Base-by-base conservation (phyloP, 2,888 invertebrate species). In the Nomada goodeniana region DNA sequence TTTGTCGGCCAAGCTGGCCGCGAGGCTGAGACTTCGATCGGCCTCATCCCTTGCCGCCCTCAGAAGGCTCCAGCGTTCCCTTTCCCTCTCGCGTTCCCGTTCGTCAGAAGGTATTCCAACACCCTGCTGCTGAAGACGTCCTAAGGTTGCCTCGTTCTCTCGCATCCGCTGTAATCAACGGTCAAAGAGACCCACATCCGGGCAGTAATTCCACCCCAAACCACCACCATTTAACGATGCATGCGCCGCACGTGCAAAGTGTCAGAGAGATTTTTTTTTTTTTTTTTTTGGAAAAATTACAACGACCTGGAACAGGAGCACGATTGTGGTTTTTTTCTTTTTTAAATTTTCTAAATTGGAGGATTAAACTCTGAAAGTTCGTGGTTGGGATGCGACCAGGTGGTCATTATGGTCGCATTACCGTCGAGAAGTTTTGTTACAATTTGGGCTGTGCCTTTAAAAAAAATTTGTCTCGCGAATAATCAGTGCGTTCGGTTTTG, bases 1-100 rank as follows among this genome's bases (percentile, higher is more conserved):
- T 89, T 98, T 96, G 59, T 97, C 96, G 91, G 97, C 98, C 36
- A 98, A 96, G 90, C 98, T 98, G 13, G 98, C 97, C 10, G 98
- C 98, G 60, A 98, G 95, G 78, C 97, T 96, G 81, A 98, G 95
- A 36, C 98, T 97, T 79, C 98, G 95, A 93, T 98, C 98, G 0
- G 98, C 97, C 91, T 98, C 98, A 91, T 98, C 98, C 57, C 98
- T 95, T 0, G 98, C 98, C 92, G 98, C 98, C 89, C 98, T 96
- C 74, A 98, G 94, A 78, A 98, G 94, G 85, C 97, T 98, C 95
- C 98, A 98, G 71, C 98, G 96, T 94, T 98, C 98, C 18, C 98
- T 95, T 92, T 98, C 98, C 1, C 97, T 95, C 91, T 98, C 98
- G 20, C 93, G 88, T 79, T 93, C 93, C 1, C 98, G 95, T 92